Evolutionary conservation across 1,140 invertebrate genomes (phyloP), one percentile per base, ranked within the genome.

Genomic region (Pemphigus obesinymphae): DNA sequence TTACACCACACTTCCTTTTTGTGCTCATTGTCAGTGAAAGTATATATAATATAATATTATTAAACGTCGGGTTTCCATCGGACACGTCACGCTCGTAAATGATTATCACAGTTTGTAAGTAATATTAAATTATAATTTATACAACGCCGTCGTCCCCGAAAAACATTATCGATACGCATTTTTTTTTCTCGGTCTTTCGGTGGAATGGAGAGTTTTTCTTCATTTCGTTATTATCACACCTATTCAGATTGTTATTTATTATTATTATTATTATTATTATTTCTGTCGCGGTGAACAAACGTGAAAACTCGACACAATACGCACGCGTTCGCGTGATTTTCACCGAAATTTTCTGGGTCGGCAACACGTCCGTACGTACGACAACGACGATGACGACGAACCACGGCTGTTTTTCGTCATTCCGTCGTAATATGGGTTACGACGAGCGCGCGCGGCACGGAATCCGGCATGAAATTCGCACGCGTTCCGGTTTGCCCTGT

Each of bases 1-100:
- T 80, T 80, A 80, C 76, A 80, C 76, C 76, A 80, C 76, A 63
- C 37, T 80, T 80, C 76, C 76, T 80, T 80, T 76, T 80, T 61
- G 58, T 80, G 76, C 76, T 80, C 76, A 80, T 80, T 80, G 55
- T 80, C 53, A 63, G 76, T 80, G 76, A 80, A 80, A 80, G 76
- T 43, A 45, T 61, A 15, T 70, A 73, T 45, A 45, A 43, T 70
- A 70, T 45, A 45, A 29, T 45, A 50, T 40, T 50, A 43, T 63
- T 80, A 80, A 58, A 58, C 76, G n/a, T 80, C 8, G 37, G 40
- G 55, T 80, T 80, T 80, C 63, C 63, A 80, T 80, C 76, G 76
- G 76, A 80, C 58, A 58, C 76, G 76, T 80, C 76, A 80, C 76
- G 76, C 76, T 80, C 76, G 53, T 45, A 63, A 61, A 80, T 40